A percentile compares a stretch with the other conserved stretches of the same genome.
Evolutionary conservation across 2,888 invertebrate genomes (phyloP).

Genomic region (Drosophila diplacantha): DNA sequence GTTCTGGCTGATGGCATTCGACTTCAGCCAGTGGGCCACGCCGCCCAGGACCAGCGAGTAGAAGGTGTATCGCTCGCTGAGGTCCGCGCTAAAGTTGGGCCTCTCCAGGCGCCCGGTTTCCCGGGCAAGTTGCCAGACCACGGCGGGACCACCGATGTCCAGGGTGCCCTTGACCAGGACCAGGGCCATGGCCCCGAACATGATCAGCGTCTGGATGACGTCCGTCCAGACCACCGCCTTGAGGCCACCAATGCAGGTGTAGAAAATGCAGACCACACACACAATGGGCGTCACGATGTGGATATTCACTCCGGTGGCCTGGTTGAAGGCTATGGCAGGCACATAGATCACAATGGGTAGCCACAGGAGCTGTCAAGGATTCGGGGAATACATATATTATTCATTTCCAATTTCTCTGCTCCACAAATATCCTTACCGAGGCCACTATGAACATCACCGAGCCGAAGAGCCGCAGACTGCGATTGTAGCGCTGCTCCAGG

Average conservation of each 20-base stretch:
- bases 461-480: conserved; percentile 82
- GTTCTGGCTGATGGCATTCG: conserved; percentile 86
- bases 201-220: conserved; percentile 83
- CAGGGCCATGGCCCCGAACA: conserved; percentile 84
- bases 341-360: conserved; percentile 86
- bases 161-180: conserved; percentile 82
- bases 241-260: conserved; percentile 85
- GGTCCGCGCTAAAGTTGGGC: conserved; percentile 82
- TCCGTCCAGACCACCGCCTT: conserved; percentile 86
- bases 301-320: conserved; percentile 88
- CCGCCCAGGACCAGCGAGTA: conserved; percentile 86
- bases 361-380: conserved; percentile 81
- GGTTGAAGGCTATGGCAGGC: conserved; percentile 85
- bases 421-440: conserved; percentile 75
- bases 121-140: conserved; percentile 81
- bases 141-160: conserved; percentile 82
- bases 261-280: conserved; percentile 87
- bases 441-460: conserved; percentile 82
- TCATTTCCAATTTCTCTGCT: not conserved
- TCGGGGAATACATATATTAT: not conserved
- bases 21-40: conserved; percentile 85
- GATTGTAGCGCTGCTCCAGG: conserved; percentile 83
- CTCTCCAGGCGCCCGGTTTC: conserved; percentile 81
- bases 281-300: conserved; percentile 86
- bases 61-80: conserved; percentile 85